A percentile compares a stretch with the other conserved stretches of the same genome.
Conservation (phyloP, 2,113 vertebrate species). For the Callipepla californica region DNA sequence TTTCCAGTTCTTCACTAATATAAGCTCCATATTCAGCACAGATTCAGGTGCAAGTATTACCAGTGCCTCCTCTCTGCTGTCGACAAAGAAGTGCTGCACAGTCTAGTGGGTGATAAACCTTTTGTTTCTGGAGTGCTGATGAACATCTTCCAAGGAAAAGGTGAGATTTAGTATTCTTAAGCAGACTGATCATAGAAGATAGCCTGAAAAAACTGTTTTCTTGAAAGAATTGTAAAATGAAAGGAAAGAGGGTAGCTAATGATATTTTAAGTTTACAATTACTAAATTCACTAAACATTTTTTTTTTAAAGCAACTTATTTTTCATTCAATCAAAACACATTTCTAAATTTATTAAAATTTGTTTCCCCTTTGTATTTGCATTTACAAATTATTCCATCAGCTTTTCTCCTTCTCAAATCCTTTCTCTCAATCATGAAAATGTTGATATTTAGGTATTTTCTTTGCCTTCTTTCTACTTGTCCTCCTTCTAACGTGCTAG, state of each 20-base stretch:
- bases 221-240: background rate
- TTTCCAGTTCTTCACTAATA: background rate
- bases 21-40: background rate
- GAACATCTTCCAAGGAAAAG: background rate
- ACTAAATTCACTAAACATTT: background rate
- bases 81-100: background rate
- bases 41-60: rapidly evolving
- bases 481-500: background rate
- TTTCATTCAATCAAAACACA: background rate
- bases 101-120: background rate
- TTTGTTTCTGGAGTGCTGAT: background rate
- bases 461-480: background rate
- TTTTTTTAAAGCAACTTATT: background rate
- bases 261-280: background rate
- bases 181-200: background rate
- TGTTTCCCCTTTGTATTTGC: background rate
- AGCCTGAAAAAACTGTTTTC: background rate
- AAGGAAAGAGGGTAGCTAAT: background rate
- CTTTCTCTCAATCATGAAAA: background rate
- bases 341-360: background rate
- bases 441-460: background rate
- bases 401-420: background rate
- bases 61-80: background rate
- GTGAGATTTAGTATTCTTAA: background rate
- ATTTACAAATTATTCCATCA: background rate